Conservation (phyloP, 1,140 invertebrate species). For the Drosophila eugracilis region DNA sequence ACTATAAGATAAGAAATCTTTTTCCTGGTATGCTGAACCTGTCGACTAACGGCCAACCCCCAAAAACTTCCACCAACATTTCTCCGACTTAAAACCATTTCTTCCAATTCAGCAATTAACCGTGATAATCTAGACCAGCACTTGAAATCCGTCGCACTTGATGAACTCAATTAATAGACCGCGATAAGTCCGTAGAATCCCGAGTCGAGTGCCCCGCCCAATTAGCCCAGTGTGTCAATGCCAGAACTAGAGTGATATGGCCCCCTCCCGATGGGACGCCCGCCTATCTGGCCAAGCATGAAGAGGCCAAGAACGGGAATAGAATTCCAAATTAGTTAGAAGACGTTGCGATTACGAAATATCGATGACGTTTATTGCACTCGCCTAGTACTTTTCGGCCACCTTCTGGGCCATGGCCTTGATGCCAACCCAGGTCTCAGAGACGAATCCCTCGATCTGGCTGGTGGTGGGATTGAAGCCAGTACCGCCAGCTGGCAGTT, state of each 20-base stretch:
- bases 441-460: constrained; percentile 87
- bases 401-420: constrained; percentile 78
- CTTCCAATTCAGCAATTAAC: background rate
- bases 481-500: constrained; percentile 88
- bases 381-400: constrained; percentile 63
- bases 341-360: constrained; percentile 33
- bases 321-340: constrained; percentile 6
- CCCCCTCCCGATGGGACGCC: constrained; percentile 8
- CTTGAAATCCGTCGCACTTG: constrained; percentile 13
- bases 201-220: constrained; percentile 11
- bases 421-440: constrained; percentile 93
- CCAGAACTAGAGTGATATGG: constrained; percentile 5
- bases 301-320: constrained; percentile 1
- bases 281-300: background rate
- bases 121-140: constrained; percentile 16
- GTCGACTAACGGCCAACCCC: too few species aligned
- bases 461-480: constrained; percentile 88
- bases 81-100: too few species aligned
- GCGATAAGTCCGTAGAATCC: constrained; percentile 28
- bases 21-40: too few species aligned
- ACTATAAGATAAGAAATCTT: too few species aligned
- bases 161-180: constrained; percentile 26
- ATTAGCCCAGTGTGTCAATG: constrained; percentile 39
- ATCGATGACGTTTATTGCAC: constrained; percentile 40
- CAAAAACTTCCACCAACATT: too few species aligned